Base-by-base conservation (phyloP, 2,888 invertebrate species). In the Phaedon cochleariae region DNA sequence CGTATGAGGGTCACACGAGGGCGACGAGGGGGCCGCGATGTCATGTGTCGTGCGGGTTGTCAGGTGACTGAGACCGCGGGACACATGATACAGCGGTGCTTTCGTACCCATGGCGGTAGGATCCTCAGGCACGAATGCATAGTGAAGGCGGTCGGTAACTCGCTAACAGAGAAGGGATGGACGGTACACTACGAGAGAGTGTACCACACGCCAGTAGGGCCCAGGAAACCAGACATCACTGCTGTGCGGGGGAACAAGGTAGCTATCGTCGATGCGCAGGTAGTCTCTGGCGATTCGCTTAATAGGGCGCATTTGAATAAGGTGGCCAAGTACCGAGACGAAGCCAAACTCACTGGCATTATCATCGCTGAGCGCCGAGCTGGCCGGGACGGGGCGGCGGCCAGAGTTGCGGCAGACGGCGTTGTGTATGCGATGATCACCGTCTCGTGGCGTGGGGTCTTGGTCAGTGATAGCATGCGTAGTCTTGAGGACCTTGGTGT, bases 71-170 rank as follows among this genome's bases (percentile, higher is more conserved):
- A 26, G 26, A 26, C 26, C 6, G 26, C 26, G 4, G 26, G 26
- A 6, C n/a, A n/a, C n/a, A n/a, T n/a, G n/a, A n/a, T n/a, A n/a
- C n/a, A n/a, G 31, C 31, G 31, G 9, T 49, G 49, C 49, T 49
- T 49, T 10, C 49, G 21, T 4, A 49, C 49, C 21, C 49, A 49
- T 10, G 49, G 49, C 10, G 49, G 49, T 10, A 49, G 49, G 49
- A 21, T 49, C 21, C 22, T 20, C 10, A 9, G 49, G 4, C 20
- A 49, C 21, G 21, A 49, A 5, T 49, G 49, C 22, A 49, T 49
- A 21, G 49, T 20, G 22, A 49, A 49, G 49, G 49, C 49, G 2
- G 12, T 49, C 20, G 49, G 21, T 4, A 21, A n/a, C 49, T 20
- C 49, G 4, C 7, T 9, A 10, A 10, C 21, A 4, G 21, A 5